phyloP scores from a whole-genome alignment of 2,797 vertebrate genomes.

The Merluccius polli region DNA sequence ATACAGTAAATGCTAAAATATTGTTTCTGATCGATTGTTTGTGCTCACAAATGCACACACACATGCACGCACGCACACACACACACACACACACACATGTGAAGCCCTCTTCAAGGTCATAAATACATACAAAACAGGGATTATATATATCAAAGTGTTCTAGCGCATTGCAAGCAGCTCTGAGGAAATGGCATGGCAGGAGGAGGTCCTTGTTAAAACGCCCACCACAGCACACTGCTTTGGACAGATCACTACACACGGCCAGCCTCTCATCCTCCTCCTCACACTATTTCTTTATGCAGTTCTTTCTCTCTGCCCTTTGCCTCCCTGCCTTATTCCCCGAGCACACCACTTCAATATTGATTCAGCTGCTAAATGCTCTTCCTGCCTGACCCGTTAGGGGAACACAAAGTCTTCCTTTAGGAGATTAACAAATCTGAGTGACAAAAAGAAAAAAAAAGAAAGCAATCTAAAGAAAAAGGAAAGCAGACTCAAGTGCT shows the following conservation, averaged over 20 bases:
- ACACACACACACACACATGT: slow-evolving; percentile 12
- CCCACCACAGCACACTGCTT: slow-evolving; percentile 31
- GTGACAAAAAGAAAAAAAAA: background rate
- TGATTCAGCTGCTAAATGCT: slow-evolving; percentile 54
- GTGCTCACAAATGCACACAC: background rate
- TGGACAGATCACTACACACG: slow-evolving; percentile 40
- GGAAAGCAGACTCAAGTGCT: background rate
- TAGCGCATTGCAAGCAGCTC: background rate
- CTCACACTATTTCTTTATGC: slow-evolving; percentile 2
- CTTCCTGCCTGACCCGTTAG: slow-evolving; percentile 47
- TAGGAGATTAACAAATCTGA: slow-evolving; percentile 14
- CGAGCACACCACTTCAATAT: slow-evolving; percentile 49
- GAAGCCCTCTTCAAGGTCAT: slow-evolving; percentile 5
- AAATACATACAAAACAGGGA: background rate
- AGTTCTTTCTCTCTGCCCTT: slow-evolving; percentile 13
- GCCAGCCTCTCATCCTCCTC: slow-evolving; percentile 6
- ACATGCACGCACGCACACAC: slow-evolving; percentile 1
- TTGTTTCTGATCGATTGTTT: background rate
- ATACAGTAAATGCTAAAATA: background rate
- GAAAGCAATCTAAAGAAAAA: background rate
- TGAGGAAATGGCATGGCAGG: slow-evolving; percentile 13
- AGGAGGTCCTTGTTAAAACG: slow-evolving; percentile 52
- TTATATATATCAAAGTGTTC: background rate
- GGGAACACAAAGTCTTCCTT: slow-evolving; percentile 42
- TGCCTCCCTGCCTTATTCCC: slow-evolving; percentile 19